A percentile compares a stretch with the other conserved stretches of the same genome.
phyloP scores from a whole-genome alignment of 2,888 invertebrate genomes.

The Drosophila pullipes region DNA sequence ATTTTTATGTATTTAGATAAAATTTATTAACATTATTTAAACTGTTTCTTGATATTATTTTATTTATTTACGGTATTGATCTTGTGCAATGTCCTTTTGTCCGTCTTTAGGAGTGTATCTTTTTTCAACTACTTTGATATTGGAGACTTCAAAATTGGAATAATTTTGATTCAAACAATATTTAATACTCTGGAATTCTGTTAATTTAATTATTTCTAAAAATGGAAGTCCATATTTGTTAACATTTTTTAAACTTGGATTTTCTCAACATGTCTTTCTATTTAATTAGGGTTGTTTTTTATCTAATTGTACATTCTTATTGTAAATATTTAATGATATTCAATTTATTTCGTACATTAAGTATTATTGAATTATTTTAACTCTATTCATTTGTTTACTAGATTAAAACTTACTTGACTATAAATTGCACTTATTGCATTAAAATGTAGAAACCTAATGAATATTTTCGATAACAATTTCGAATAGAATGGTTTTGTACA shows the following conservation, averaged over 20 bases:
- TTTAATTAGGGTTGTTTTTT: background rate
- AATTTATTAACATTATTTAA: background rate
- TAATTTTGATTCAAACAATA: background rate
- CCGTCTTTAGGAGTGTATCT: background rate
- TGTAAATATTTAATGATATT: background rate
- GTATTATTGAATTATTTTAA: background rate
- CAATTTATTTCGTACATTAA: background rate
- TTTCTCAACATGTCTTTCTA: background rate
- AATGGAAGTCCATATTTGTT: background rate
- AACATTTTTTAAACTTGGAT: background rate
- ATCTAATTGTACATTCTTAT: background rate
- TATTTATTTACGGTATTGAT: background rate
- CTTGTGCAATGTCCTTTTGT: background rate
- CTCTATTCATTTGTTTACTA: background rate
- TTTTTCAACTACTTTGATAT: background rate
- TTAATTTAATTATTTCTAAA: background rate
- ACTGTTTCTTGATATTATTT: constrained; percentile 2
- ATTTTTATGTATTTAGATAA: background rate
- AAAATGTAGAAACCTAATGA: background rate
- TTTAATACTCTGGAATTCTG: background rate
- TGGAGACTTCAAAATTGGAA: background rate
- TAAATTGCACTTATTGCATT: background rate
- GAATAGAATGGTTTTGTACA: background rate
- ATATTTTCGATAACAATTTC: background rate
- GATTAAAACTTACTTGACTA: background rate